A percentile compares a stretch with the other conserved stretches of the same genome.
phyloP scores from a whole-genome alignment of 2,113 vertebrate genomes.

The Cariama cristata region DNA sequence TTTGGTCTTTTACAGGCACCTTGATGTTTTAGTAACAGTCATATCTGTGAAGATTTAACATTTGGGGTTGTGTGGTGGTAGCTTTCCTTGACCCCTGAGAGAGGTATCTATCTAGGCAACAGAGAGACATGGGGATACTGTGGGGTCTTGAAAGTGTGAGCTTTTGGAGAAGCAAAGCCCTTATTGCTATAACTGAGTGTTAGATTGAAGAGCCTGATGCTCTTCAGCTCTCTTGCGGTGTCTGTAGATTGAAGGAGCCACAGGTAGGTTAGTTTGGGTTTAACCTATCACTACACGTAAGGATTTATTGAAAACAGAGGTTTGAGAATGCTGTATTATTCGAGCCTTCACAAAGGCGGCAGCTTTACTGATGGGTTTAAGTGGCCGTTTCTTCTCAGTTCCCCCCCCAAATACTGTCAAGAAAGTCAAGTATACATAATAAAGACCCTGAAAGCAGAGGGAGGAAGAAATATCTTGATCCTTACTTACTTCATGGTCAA shows the following conservation, averaged over 20 bases:
- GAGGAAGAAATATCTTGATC: neutral
- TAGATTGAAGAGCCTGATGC: neutral
- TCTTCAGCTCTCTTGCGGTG: neutral
- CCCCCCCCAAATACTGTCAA: neutral
- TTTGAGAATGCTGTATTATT: neutral
- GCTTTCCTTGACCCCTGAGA: neutral
- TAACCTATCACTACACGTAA: neutral
- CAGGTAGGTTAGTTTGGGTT: neutral
- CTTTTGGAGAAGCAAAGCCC: neutral
- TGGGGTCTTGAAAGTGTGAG: neutral
- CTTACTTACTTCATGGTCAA: neutral
- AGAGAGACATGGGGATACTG: neutral
- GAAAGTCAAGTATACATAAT: neutral
- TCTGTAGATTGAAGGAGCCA: neutral
- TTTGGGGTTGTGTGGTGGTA: neutral
- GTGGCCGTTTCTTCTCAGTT: neutral
- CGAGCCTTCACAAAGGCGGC: neutral
- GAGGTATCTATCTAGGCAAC: neutral
- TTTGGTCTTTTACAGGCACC: neutral
- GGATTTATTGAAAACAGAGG: neutral
- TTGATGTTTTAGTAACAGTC: rapidly evolving
- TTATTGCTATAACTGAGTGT: neutral
- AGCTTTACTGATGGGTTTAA: neutral
- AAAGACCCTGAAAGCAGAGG: neutral
- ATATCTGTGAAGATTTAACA: neutral